Evolutionary conservation across 2,113 vertebrate genomes (phyloP).

Genomic region (Eptatretus burgeri): DNA sequence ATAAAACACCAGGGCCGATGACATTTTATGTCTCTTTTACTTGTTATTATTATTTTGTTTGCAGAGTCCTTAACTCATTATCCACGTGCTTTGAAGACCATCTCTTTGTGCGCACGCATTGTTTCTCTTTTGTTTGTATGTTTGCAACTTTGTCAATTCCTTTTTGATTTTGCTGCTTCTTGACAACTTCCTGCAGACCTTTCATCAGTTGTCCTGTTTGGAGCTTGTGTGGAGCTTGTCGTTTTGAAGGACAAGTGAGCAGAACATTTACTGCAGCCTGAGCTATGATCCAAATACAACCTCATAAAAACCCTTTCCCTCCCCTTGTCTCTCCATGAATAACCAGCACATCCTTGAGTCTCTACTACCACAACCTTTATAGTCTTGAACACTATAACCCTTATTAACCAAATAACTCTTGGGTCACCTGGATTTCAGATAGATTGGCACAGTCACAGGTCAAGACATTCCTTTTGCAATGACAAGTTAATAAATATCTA

Average conservation of each 20-base stretch:
- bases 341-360: not conserved
- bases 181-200: slow-evolving; percentile 22
- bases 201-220: slow-evolving; percentile 43
- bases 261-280: not conserved
- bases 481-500: no score
- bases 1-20: no score
- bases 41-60: no score
- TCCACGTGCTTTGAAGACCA: no score
- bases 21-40: no score
- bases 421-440: not conserved
- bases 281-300: no score
- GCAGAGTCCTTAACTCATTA: no score
- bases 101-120: no score
- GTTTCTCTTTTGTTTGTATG: no score
- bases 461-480: no score
- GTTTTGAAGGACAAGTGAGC: slow-evolving; percentile 62
- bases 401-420: not conserved
- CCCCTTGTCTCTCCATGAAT: not conserved
- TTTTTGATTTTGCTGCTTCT: not conserved
- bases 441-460: no score
- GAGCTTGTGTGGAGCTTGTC: slow-evolving; percentile 45
- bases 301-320: not conserved
- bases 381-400: not conserved
- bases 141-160: no score
- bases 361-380: not conserved